phyloP scores from a whole-genome alignment of 2,888 invertebrate species.

The Arge pagana region DNA sequence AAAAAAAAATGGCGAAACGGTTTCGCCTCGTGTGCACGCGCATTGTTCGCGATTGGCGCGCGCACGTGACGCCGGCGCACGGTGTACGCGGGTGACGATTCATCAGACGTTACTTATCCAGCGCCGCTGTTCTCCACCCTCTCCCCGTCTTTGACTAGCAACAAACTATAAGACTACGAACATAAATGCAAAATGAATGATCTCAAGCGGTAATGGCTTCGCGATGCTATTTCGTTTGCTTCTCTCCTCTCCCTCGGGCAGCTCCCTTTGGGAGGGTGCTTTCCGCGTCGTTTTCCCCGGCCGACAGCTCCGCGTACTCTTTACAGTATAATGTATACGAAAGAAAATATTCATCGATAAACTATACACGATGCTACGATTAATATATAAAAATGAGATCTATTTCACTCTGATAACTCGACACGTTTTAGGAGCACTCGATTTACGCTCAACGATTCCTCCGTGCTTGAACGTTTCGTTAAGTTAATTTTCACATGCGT shows the following conservation, averaged over 20 bases:
- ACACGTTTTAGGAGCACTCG: slow-evolving; percentile 29
- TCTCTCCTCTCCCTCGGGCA: slow-evolving; percentile 27
- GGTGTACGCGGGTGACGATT: no score
- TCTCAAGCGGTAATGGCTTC: slow-evolving; percentile 19
- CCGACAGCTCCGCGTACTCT: no score
- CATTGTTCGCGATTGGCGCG: no score
- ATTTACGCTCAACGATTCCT: slow-evolving; percentile 3
- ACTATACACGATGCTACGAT: slow-evolving; percentile 44
- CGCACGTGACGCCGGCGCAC: no score
- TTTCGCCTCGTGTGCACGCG: no score
- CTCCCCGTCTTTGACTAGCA: neutral
- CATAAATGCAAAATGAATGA: slow-evolving; percentile 37
- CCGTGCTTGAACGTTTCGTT: no score
- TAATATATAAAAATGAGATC: slow-evolving; percentile 45
- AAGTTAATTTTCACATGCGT: no score
- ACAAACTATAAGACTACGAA: slow-evolving; percentile 22
- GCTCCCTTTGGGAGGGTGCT: slow-evolving; percentile 9
- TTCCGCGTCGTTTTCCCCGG: slow-evolving; percentile 3
- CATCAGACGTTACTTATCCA: no score
- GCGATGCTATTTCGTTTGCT: slow-evolving; percentile 23
- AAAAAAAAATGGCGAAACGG: no score
- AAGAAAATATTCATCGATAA: slow-evolving; percentile 48
- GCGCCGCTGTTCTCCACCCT: slow-evolving; percentile 20
- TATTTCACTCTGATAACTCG: slow-evolving; percentile 37
- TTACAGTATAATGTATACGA: slow-evolving; percentile 26